Conservation (phyloP, 2,888 invertebrate genomes). For the Drosophila austrosaltans region DNA sequence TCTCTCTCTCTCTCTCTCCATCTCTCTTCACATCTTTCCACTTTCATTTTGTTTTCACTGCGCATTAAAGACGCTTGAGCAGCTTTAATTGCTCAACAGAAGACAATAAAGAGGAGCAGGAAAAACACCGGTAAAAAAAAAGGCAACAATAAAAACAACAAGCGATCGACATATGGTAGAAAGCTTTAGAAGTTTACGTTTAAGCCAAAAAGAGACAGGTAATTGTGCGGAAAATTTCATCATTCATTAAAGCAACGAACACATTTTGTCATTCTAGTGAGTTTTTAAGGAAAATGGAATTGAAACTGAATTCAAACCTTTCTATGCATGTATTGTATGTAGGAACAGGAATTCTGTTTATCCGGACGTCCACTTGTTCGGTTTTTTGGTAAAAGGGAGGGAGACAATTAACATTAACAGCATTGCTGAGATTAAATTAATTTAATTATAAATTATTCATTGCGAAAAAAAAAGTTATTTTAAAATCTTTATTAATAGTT, state of each 20-base stretch:
- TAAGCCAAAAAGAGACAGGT: not conserved
- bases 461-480: too few relatives aligned
- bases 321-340: too few relatives aligned
- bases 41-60: constrained; percentile 77
- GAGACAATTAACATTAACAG: too few relatives aligned
- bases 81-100: constrained; percentile 69
- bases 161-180: constrained; percentile 35
- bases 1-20: constrained; percentile 7
- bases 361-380: too few relatives aligned
- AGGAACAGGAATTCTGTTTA: too few relatives aligned
- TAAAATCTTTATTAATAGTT: too few relatives aligned
- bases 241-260: not conserved
- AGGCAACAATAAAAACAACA: constrained; percentile 31
- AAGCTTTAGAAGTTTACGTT: constrained; percentile 59
- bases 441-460: too few relatives aligned
- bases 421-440: too few relatives aligned
- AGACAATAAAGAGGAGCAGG: constrained; percentile 44
- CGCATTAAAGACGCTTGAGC: constrained; percentile 74
- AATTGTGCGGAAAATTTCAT: constrained; percentile 41
- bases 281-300: not conserved
- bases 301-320: too few relatives aligned
- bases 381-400: too few relatives aligned
- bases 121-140: constrained; percentile 49
- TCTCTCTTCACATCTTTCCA: constrained; percentile 47
- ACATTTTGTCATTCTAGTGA: not conserved